These are phyloP conservation scores for Heterocephalus glaber DNA, from an alignment of 2,113 vertebrate species.

Conservation along the genomic window DNA sequence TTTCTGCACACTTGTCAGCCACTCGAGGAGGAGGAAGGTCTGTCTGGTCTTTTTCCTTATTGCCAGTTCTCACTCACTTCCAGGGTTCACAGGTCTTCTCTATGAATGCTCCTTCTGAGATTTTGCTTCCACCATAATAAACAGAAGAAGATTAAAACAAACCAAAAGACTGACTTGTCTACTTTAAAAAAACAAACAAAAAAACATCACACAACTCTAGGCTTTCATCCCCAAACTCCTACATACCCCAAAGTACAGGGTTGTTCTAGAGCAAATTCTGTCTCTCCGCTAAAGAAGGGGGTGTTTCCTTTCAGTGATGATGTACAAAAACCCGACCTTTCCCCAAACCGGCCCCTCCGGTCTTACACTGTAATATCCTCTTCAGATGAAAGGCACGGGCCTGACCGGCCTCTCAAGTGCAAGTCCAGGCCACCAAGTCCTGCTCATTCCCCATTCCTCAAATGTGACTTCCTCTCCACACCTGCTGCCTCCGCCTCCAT, in stretches of 20 bases:
- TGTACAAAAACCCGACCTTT: neutral
- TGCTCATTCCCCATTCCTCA: neutral
- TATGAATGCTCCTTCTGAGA: neutral
- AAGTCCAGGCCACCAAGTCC: neutral
- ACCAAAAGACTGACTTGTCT: neutral
- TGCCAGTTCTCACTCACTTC: no score
- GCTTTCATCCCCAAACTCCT: slow-evolving; percentile 33
- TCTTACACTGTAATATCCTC: neutral
- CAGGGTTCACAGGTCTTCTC: neutral
- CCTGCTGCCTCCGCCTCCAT: neutral
- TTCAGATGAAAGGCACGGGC: neutral
- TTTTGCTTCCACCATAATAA: neutral
- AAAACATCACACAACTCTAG: neutral
- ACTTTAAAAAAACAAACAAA: neutral
- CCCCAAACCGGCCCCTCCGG: neutral
- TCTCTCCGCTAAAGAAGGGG: neutral
- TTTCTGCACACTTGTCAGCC: neutral
- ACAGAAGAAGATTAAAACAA: slow-evolving; percentile 5
- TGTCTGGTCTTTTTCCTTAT: neutral
- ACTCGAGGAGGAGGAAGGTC: neutral
- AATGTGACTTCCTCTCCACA: neutral
- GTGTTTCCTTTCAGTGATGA: neutral
- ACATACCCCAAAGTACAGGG: neutral
- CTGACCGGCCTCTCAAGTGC: neutral
- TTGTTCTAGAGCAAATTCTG: neutral